Evolutionary conservation across 2,888 invertebrate genomes (phyloP).

Genomic region (Gibbula magus): DNA sequence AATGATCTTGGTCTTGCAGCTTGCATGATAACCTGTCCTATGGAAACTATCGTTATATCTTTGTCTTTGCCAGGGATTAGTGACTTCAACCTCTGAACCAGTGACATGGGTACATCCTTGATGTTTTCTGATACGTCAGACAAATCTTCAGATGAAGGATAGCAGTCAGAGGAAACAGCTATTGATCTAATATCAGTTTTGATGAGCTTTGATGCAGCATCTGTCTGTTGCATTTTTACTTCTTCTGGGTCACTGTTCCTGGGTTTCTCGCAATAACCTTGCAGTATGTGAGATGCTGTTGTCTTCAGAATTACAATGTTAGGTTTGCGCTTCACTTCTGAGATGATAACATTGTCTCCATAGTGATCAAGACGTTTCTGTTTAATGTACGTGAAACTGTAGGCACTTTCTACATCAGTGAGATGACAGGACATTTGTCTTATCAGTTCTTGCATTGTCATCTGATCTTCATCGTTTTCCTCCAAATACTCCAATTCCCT

Average conservation of each 20-base stretch:
- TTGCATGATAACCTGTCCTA: conserved; percentile 44
- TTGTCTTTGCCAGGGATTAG: conserved; percentile 32
- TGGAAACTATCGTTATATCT: conserved; percentile 34
- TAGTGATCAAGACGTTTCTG: conserved; percentile 26
- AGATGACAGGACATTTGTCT: no score
- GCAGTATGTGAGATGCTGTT: conserved; percentile 33
- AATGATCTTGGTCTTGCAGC: conserved; percentile 39
- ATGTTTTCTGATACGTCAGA: neutral
- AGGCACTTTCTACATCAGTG: no score
- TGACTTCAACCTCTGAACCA: conserved; percentile 29
- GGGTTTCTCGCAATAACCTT: neutral
- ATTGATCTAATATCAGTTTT: conserved; percentile 39
- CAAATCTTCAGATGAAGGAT: conserved; percentile 36
- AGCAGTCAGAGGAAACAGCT: conserved; percentile 13
- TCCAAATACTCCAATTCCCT: no score
- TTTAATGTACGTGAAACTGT: conserved; percentile 25
- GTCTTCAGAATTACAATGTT: conserved; percentile 34
- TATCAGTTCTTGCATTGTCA: no score
- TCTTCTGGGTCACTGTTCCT: neutral
- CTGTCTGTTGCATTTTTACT: conserved; percentile 23
- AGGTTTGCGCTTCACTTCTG: conserved; percentile 35
- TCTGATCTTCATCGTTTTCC: no score
- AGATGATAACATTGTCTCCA: conserved; percentile 37
- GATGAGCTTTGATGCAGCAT: conserved; percentile 42
- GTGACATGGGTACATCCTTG: conserved; percentile 34